Evolutionary conservation across 2,888 invertebrate genomes (phyloP).

Genomic region (Rhyacophila evoluta): DNA sequence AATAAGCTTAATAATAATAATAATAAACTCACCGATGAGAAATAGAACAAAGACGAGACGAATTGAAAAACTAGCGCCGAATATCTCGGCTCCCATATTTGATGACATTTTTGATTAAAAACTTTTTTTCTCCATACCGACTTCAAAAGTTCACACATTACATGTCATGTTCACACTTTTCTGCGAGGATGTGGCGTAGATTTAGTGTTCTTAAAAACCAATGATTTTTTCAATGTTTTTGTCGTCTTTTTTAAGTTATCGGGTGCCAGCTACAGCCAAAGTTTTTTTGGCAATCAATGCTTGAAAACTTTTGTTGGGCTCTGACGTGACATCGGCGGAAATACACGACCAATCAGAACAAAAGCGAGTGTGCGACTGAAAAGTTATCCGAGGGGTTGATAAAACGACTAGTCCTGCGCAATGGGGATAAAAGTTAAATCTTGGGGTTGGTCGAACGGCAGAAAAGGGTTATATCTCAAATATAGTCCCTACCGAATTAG

Average conservation of each 20-base stretch:
- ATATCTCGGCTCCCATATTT: background rate
- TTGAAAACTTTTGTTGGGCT: background rate
- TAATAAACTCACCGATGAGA: background rate
- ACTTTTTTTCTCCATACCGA: background rate
- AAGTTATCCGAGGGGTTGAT: background rate
- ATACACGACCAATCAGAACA: background rate
- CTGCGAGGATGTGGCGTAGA: background rate
- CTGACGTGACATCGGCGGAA: background rate
- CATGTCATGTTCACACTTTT: background rate
- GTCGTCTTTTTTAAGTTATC: background rate
- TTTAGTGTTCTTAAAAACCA: background rate
- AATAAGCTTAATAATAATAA: background rate
- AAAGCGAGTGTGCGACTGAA: background rate
- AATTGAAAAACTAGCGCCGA: background rate
- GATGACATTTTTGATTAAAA: background rate
- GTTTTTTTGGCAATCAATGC: background rate
- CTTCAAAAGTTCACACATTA: background rate
- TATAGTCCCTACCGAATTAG: background rate
- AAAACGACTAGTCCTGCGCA: conserved; percentile 8
- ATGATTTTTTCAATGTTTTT: background rate
- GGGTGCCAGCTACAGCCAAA: background rate
- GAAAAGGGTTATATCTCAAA: background rate
- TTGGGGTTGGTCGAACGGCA: background rate
- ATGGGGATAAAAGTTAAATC: background rate
- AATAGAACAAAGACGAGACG: background rate